phyloP scores from a whole-genome alignment of 2,113 vertebrate genomes.

The Centropus bengalensis region DNA sequence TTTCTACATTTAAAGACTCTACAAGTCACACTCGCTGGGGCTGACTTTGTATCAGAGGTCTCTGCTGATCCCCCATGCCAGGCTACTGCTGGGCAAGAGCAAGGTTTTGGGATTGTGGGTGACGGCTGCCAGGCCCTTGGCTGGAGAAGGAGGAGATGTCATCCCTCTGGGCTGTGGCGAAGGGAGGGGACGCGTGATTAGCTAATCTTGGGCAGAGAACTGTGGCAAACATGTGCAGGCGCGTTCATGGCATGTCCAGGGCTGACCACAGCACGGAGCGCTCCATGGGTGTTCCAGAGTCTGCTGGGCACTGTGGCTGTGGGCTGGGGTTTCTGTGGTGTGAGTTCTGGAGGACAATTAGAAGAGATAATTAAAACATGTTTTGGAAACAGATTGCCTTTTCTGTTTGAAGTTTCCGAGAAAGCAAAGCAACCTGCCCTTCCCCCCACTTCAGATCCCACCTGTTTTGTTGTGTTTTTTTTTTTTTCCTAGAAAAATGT shows the following conservation, averaged over 20 bases:
- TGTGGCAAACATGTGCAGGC: rapidly evolving
- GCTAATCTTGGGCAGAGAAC: not conserved
- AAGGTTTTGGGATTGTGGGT: not conserved
- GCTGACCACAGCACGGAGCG: not conserved
- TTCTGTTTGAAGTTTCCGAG: slow-evolving; percentile 7
- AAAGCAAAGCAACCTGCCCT: slow-evolving; percentile 25
- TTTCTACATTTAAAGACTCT: too few species aligned
- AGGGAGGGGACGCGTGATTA: not conserved
- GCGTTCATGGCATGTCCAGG: rapidly evolving
- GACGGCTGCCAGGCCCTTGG: not conserved
- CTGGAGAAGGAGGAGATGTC: not conserved
- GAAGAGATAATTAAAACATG: not conserved
- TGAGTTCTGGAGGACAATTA: not conserved
- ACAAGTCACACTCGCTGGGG: rapidly evolving
- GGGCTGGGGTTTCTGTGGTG: not conserved
- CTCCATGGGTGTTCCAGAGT: not conserved
- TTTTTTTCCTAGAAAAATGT: slow-evolving; percentile 40
- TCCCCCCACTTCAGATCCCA: slow-evolving; percentile 21
- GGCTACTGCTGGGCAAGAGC: not conserved
- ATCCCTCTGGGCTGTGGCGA: not conserved
- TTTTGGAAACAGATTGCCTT: slow-evolving; percentile 4
- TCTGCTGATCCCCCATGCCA: not conserved
- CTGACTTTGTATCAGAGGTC: not conserved
- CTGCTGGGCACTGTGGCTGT: rapidly evolving
- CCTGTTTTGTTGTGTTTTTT: slow-evolving; percentile 41